Conservation (phyloP, 2,797 vertebrate genomes). For the Iguana delicatissima region DNA sequence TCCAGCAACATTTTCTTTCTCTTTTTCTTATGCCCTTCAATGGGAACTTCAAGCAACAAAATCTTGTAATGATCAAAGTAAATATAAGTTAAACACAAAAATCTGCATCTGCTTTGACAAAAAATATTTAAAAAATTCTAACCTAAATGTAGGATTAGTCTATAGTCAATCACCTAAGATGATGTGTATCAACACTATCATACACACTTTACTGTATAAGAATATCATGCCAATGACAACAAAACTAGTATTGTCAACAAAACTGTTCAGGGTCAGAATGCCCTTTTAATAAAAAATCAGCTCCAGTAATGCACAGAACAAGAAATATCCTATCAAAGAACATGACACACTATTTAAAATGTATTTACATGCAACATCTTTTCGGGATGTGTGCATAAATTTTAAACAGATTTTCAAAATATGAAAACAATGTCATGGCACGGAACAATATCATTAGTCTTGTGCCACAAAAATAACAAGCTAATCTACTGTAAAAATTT, state of each 20-base stretch:
- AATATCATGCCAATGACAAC: background rate
- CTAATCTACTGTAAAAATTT: background rate
- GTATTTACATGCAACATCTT: background rate
- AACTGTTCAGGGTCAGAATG: background rate
- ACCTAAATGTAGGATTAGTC: background rate
- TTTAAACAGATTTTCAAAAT: background rate
- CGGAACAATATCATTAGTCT: background rate
- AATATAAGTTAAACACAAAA: conserved; percentile 40
- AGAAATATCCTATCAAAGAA: background rate
- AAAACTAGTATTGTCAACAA: background rate
- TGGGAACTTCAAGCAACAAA: conserved; percentile 94
- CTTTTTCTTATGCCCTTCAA: conserved; percentile 98
- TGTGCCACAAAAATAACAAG: background rate
- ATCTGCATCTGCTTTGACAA: background rate
- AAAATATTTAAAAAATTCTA: background rate
- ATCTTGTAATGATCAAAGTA: conserved; percentile 81
- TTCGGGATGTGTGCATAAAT: too few species aligned
- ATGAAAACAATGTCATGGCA: background rate
- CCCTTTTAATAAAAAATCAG: background rate
- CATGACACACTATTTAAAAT: background rate
- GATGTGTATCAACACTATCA: background rate
- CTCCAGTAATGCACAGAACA: background rate
- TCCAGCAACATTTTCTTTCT: conserved; percentile 93
- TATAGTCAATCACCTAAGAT: background rate
- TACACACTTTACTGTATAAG: background rate